phyloP scores from a whole-genome alignment of 2,113 vertebrate species.

The Paracanthobrama guichenoti region DNA sequence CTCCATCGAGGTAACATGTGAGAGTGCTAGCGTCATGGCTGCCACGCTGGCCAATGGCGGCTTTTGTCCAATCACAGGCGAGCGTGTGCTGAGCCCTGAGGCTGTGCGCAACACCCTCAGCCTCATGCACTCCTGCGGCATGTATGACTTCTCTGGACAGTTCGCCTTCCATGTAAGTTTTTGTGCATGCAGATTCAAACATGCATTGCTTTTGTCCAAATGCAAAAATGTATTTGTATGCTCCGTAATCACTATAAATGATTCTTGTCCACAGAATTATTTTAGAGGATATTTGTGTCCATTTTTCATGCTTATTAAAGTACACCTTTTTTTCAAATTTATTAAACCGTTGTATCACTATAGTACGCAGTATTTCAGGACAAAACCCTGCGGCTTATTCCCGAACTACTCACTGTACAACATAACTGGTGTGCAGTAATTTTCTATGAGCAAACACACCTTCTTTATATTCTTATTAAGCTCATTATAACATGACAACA shows the following conservation, averaged over 20 bases:
- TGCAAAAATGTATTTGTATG: not conserved
- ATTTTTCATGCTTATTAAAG: not conserved
- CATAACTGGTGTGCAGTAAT: not conserved
- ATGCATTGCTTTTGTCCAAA: not conserved
- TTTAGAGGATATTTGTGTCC: not conserved
- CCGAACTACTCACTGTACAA: not conserved
- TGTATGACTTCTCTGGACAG: constrained; percentile 99
- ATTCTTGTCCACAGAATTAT: not conserved
- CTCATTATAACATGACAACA: too few species aligned
- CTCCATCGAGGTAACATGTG: constrained; percentile 96
- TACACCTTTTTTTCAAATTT: not conserved
- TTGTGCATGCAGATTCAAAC: not conserved
- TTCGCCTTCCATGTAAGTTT: constrained; percentile 94
- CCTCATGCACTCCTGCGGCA: constrained; percentile 99
- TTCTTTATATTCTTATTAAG: not conserved
- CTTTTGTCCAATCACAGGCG: constrained; percentile 96
- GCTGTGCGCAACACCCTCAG: constrained; percentile 95
- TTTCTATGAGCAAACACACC: not conserved
- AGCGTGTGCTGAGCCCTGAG: constrained; percentile 92
- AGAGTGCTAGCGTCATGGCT: constrained; percentile 98
- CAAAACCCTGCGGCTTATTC: not conserved
- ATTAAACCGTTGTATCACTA: not conserved
- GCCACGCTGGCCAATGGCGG: constrained; percentile 96
- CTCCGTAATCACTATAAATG: not conserved
- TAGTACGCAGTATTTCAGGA: not conserved